phyloP scores from a whole-genome alignment of 2,888 invertebrate genomes.

The Drosophila hamatofila region DNA sequence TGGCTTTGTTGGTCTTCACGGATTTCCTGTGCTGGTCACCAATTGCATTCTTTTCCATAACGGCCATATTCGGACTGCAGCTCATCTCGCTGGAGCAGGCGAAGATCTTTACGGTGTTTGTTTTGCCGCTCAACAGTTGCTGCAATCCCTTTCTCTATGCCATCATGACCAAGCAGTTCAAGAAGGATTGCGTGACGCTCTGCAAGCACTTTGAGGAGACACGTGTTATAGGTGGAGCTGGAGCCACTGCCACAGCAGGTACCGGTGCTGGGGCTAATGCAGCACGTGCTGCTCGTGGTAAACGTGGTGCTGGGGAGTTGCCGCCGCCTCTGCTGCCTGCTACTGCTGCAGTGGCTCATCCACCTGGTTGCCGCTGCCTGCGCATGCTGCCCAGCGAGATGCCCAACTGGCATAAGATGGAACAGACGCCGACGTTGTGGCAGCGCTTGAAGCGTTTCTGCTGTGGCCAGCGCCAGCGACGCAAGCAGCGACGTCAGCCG shows the following conservation, averaged over 20 bases:
- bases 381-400: slow-evolving; percentile 85
- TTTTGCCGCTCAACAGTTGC: slow-evolving; percentile 97
- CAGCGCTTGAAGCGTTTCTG: slow-evolving; percentile 83
- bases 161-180: slow-evolving; percentile 98
- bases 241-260: not conserved
- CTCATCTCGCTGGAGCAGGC: slow-evolving; percentile 97
- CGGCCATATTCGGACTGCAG: slow-evolving; percentile 96
- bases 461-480: slow-evolving; percentile 58
- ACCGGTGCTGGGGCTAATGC: slow-evolving; percentile 39
- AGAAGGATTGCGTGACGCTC: slow-evolving; percentile 97
- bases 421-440: slow-evolving; percentile 73
- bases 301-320: slow-evolving; percentile 88
- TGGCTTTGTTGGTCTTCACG: slow-evolving; percentile 98
- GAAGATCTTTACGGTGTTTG: slow-evolving; percentile 97
- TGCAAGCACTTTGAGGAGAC: slow-evolving; percentile 98
- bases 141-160: slow-evolving; percentile 99
- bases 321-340: slow-evolving; percentile 87
- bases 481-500: slow-evolving; percentile 67
- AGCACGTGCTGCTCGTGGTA: slow-evolving; percentile 44
- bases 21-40: slow-evolving; percentile 99
- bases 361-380: slow-evolving; percentile 86
- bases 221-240: slow-evolving; percentile 87
- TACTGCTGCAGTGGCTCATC: slow-evolving; percentile 71
- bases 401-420: slow-evolving; percentile 84
- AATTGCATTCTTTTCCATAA: slow-evolving; percentile 97